Evolutionary conservation across 2,113 vertebrate genomes (phyloP), one percentile per base, ranked within the genome.

Genomic region (Azemiops feae): DNA sequence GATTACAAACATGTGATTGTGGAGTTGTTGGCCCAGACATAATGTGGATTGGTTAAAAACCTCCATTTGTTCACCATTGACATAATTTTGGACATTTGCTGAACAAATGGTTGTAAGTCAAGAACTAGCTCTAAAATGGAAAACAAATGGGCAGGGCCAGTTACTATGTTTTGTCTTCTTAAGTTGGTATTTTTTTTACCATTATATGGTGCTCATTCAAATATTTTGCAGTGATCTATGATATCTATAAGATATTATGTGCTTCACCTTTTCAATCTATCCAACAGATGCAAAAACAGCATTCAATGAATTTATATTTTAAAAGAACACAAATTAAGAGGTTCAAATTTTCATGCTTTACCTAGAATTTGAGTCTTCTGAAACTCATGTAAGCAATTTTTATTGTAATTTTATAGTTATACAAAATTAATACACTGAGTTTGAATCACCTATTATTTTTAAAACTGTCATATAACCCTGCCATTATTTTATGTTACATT

Each of bases 151-250:
- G 0, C 12, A 91, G 2, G 0, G 0, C 94, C 95, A 94, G 93
- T 89, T 93, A 94, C 91, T 94, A 96, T 95, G 97, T 96, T 97
- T 97, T 64, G 95, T 96, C 95, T 95, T 96, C 94, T 94, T 87
- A 93, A 93, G 94, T 93, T 91, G 34, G 90, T 95, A 93, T 94
- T 96, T 96, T 92, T 95, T 94, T 96, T n/a, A n/a, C n/a, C n/a
- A n/a, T 90, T 23, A 11, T 85, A 93, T 95, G 93, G 94, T 94
- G 93, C 91, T 94, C 94, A 30, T 92, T 91, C 53, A 64, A 1
- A 57, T 25, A 91, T 88, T 74, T 81, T 22, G 45, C 27, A 43
- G 18, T 0, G 92, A 96, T 95, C 74, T 90, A 57, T 85, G 20
- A 39, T 87, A 95, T 57, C 74, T 95, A 9, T 27, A 96, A 91